Evolutionary conservation across 2,888 invertebrate species (phyloP).

Genomic region (Scaptomyza polygonia): DNA sequence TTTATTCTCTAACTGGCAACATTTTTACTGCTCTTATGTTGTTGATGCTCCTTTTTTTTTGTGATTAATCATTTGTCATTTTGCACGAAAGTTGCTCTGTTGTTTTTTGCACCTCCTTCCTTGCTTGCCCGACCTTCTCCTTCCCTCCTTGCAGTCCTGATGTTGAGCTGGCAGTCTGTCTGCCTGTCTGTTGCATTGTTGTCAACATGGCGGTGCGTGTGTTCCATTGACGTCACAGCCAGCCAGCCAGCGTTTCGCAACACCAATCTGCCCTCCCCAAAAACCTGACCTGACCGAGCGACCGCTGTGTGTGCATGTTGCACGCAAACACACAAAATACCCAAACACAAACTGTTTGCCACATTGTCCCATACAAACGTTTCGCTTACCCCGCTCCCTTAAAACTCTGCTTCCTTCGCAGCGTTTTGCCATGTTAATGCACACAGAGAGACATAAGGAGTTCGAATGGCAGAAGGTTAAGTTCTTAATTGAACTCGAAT

Average conservation of each 20-base stretch:
- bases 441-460: background rate
- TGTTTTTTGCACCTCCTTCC: slow-evolving; percentile 12
- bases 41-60: slow-evolving; percentile 4
- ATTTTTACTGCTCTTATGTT: slow-evolving; percentile 5
- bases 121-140: background rate
- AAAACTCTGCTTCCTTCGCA: background rate
- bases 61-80: slow-evolving; percentile 67
- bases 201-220: slow-evolving; percentile 62
- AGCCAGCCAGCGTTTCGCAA: no score
- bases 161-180: no score
- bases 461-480: background rate
- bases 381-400: background rate
- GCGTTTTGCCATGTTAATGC: background rate
- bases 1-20: no score
- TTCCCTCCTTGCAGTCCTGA: background rate
- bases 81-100: slow-evolving; percentile 44
- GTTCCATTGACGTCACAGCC: slow-evolving; percentile 71
- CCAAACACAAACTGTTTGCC: slow-evolving; percentile 54
- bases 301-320: slow-evolving; percentile 67
- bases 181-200: slow-evolving; percentile 52
- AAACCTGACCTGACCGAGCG: slow-evolving; percentile 1
- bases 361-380: slow-evolving; percentile 44
- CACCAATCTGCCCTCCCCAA: no score
- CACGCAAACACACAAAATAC: slow-evolving; percentile 69
- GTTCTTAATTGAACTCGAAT: background rate